Conservation (phyloP, 2,113 vertebrate genomes). For the Amphilophus citrinellus region DNA sequence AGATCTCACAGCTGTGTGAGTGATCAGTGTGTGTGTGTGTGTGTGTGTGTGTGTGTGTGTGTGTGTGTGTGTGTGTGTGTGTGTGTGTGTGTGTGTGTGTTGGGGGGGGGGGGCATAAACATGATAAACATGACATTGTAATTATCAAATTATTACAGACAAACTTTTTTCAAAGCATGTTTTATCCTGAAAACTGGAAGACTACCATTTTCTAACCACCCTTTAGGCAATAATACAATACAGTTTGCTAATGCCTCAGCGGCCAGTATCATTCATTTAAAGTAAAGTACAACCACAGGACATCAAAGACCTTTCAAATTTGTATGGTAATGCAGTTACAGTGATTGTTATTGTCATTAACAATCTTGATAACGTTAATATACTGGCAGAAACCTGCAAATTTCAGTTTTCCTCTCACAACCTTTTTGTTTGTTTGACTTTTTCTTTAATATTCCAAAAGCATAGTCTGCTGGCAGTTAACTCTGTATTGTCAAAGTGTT, state of each 20-base stretch:
- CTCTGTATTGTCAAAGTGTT: not conserved
- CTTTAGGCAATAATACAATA: not conserved
- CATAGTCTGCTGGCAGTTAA: not conserved
- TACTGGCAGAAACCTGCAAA: not conserved
- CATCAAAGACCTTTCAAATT: not conserved
- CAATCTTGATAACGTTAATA: not conserved
- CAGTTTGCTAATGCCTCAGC: not conserved
- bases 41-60: slow-evolving; percentile 34
- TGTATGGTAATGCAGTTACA: not conserved
- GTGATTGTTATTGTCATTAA: not conserved
- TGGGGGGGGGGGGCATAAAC: slow-evolving; percentile 13
- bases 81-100: too few species aligned
- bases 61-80: slow-evolving; percentile 7
- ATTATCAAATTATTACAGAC: slow-evolving; percentile 30
- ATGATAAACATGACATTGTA: slow-evolving; percentile 38
- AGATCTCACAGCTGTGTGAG: slow-evolving; percentile 51
- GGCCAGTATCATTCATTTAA: not conserved
- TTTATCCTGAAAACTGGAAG: not conserved
- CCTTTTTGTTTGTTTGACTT: slow-evolving; percentile 9
- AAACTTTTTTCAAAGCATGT: not conserved
- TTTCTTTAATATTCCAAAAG: not conserved
- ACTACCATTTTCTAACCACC: not conserved
- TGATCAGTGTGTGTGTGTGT: slow-evolving; percentile 44
- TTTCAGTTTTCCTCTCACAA: not conserved
- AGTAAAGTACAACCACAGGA: not conserved